These are phyloP conservation scores for Cataglyphis albicans DNA, from an alignment of 2,888 invertebrate genomes.

Conservation along the genomic window DNA sequence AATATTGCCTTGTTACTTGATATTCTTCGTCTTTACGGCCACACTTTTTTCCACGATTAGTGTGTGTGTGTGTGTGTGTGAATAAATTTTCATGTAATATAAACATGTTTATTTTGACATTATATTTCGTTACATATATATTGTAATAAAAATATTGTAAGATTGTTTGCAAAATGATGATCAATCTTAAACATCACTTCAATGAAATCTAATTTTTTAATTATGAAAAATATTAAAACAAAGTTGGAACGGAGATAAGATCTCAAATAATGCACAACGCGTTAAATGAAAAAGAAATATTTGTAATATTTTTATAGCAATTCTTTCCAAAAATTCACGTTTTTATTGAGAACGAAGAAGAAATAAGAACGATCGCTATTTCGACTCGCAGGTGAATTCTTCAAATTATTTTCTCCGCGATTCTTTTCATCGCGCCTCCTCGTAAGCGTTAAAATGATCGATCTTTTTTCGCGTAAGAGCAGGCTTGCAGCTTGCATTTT, in stretches of 20 bases:
- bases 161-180: neutral
- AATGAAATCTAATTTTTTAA: neutral
- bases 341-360: neutral
- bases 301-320: neutral
- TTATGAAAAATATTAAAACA: neutral
- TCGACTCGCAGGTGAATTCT: neutral
- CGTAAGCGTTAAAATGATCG: constrained; percentile 49
- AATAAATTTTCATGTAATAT: neutral
- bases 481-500: constrained; percentile 65
- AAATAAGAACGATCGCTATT: neutral
- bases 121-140: neutral
- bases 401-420: neutral
- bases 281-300: constrained; percentile 1
- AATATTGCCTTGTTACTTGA: constrained; percentile 60
- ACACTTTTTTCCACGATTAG: neutral
- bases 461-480: constrained; percentile 60
- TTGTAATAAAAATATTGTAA: neutral
- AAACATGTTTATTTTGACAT: neutral
- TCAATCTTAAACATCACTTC: neutral
- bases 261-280: neutral
- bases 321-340: neutral
- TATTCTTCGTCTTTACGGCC: constrained; percentile 46
- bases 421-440: neutral
- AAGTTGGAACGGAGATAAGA: neutral
- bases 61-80: too few species aligned